Conservation (phyloP, 2,113 vertebrate genomes). For the Misgurnus mizolepis region DNA sequence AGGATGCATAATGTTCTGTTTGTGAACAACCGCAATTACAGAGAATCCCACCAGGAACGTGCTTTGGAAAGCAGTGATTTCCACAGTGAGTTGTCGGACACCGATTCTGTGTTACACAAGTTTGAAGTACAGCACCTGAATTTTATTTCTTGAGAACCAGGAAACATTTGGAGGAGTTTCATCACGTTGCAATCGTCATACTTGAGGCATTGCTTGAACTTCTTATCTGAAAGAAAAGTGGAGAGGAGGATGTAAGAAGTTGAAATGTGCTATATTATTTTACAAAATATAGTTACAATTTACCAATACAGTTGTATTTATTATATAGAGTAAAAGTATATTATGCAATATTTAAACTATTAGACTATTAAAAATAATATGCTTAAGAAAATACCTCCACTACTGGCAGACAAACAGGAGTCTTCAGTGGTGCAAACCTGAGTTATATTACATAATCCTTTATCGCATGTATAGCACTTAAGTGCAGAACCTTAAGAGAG, state of each 20-base stretch:
- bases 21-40: slow-evolving; percentile 44
- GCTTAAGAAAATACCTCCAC: background rate
- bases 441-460: background rate
- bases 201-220: background rate
- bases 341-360: background rate
- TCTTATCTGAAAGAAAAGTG: background rate
- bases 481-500: background rate
- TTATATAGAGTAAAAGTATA: background rate
- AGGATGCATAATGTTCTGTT: too few relatives aligned
- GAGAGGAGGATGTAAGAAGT: background rate
- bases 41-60: slow-evolving; percentile 66
- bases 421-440: background rate
- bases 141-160: background rate
- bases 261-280: too few relatives aligned
- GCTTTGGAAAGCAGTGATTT: slow-evolving; percentile 62
- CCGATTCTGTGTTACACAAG: background rate
- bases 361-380: background rate
- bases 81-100: slow-evolving; percentile 55
- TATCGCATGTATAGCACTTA: background rate
- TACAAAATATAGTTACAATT: too few relatives aligned
- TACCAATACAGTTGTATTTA: background rate
- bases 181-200: background rate
- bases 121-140: background rate
- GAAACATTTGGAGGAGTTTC: background rate
- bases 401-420: background rate